Percentiles rank a stretch among this genome's conserved stretches.
These are phyloP conservation scores for Lucifuga dentata DNA, from an alignment of 2,113 vertebrate genomes.

Conservation along the genomic window DNA sequence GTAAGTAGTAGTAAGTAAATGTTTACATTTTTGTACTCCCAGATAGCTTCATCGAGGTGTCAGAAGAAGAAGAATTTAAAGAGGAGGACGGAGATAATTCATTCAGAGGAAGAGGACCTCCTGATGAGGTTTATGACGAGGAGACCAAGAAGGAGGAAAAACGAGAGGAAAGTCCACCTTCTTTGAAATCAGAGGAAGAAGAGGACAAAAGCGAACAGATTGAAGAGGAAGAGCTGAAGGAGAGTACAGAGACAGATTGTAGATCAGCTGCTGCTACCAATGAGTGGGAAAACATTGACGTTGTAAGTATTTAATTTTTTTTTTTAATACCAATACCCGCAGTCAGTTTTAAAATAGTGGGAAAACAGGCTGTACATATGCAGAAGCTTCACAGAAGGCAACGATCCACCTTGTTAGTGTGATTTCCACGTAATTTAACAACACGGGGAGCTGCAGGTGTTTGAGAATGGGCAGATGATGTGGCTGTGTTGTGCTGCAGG, in stretches of 20 bases:
- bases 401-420: too few species aligned
- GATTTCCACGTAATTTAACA: too few species aligned
- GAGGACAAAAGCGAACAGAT: constrained; percentile 29
- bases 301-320: constrained; percentile 79
- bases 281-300: constrained; percentile 89
- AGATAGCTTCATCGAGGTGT: constrained; percentile 83
- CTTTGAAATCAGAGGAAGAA: constrained; percentile 20
- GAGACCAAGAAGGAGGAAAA: constrained; percentile 10
- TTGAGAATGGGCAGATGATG: neutral
- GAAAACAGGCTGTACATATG: too few species aligned
- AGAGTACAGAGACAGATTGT: constrained; percentile 19
- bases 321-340: too few species aligned
- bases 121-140: neutral
- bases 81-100: constrained; percentile 41
- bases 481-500: constrained; percentile 77
- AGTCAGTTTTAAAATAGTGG: too few species aligned
- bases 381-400: too few species aligned
- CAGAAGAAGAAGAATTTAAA: constrained; percentile 68
- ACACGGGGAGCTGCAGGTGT: too few species aligned
- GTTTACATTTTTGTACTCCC: neutral
- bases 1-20: too few species aligned
- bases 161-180: constrained; percentile 7
- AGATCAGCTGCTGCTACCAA: constrained; percentile 46
- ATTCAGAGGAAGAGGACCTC: neutral
- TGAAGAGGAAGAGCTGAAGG: constrained; percentile 23